These are phyloP conservation scores for Nothura maculosa DNA, from an alignment of 2,797 vertebrate species.

Conservation along the genomic window DNA sequence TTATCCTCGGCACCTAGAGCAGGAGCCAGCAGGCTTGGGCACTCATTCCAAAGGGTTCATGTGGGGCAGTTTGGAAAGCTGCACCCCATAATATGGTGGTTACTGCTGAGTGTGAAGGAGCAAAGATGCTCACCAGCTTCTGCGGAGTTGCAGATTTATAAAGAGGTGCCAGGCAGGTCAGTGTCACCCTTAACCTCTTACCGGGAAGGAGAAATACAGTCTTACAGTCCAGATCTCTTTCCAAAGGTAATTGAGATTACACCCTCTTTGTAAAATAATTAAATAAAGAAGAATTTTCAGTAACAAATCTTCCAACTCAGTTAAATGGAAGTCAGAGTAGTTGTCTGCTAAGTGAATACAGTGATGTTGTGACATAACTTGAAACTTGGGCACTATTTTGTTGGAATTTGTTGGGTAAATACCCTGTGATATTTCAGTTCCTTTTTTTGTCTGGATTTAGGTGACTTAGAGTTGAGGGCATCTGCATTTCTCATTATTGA, in stretches of 20 bases:
- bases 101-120: not conserved
- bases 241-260: not conserved
- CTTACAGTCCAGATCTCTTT: not conserved
- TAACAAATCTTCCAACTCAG: not conserved
- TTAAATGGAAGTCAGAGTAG: not conserved
- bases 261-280: not conserved
- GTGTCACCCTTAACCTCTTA: not conserved
- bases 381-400: not conserved
- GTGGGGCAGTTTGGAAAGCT: not conserved
- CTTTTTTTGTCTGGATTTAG: slow-evolving; percentile 76
- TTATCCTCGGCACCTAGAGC: not conserved
- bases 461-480: slow-evolving; percentile 86
- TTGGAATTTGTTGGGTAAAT: not conserved
- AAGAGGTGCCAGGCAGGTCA: not conserved
- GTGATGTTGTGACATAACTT: not conserved
- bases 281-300: not conserved
- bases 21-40: not conserved
- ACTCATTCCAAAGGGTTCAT: not conserved
- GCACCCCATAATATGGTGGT: not conserved
- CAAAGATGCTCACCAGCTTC: not conserved
- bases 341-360: not conserved
- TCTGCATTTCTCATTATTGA: slow-evolving; percentile 87
- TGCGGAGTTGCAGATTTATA: not conserved
- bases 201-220: not conserved
- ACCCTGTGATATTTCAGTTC: not conserved